phyloP scores from a whole-genome alignment of 2,888 invertebrate genomes.

The Drosophila quinaria region DNA sequence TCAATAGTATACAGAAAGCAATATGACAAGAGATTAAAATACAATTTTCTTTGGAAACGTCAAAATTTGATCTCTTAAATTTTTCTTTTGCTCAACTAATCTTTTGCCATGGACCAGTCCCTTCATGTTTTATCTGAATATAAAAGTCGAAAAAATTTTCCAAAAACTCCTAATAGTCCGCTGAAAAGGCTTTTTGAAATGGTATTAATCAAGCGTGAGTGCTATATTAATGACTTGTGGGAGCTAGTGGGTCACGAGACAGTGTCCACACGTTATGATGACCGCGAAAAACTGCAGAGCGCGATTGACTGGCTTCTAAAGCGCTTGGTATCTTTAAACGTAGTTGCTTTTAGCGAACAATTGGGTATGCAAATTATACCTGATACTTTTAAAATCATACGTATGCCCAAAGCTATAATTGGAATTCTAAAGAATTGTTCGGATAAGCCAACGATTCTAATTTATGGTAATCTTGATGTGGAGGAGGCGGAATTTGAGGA shows the following conservation, averaged over 20 bases:
- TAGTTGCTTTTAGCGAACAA: constrained; percentile 52
- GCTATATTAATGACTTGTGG: constrained; percentile 53
- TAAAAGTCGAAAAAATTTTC: not conserved
- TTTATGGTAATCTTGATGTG: constrained; percentile 61
- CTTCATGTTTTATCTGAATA: not conserved
- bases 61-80: constrained; percentile 14
- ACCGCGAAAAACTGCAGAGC: constrained; percentile 28
- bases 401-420: constrained; percentile 51
- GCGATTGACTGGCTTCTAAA: constrained; percentile 51
- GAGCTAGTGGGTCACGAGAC: constrained; percentile 42
- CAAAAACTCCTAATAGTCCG: constrained; percentile 5
- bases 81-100: not conserved
- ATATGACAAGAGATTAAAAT: not conserved
- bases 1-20: too few species aligned
- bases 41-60: constrained; percentile 2
- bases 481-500: constrained; percentile 45
- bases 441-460: constrained; percentile 43
- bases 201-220: constrained; percentile 45
- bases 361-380: constrained; percentile 50
- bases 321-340: constrained; percentile 39
- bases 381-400: constrained; percentile 32
- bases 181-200: constrained; percentile 41
- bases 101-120: constrained; percentile 7
- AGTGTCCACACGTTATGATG: constrained; percentile 32
- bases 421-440: constrained; percentile 29